Evolutionary conservation across 1,140 invertebrate species (phyloP).

Genomic region (Eupeodes corollae): DNA sequence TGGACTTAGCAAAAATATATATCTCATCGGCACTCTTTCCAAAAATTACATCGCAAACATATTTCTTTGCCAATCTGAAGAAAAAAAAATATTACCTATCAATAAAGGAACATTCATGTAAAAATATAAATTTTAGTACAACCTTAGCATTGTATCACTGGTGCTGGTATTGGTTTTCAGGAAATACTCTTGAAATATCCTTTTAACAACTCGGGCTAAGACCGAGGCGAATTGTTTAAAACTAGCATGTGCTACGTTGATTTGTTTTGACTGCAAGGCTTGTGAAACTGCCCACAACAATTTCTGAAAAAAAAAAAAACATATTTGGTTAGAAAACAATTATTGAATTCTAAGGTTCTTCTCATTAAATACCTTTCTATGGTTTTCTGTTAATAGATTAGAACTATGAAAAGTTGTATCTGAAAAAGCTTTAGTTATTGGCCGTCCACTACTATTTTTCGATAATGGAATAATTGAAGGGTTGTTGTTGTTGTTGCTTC

Average conservation of each 20-base stretch:
- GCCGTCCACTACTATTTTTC: too few relatives aligned
- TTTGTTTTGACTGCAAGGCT: slow-evolving; percentile 45
- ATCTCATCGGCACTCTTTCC: slow-evolving; percentile 42
- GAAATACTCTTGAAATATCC: slow-evolving; percentile 34
- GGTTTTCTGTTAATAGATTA: slow-evolving; percentile 28
- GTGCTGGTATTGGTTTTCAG: slow-evolving; percentile 28
- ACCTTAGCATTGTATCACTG: slow-evolving; percentile 35
- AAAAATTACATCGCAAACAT: slow-evolving; percentile 44
- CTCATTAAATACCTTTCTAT: slow-evolving; percentile 20
- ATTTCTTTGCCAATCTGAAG: slow-evolving; percentile 42
- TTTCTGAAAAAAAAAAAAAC: slow-evolving; percentile 41
- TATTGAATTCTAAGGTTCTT: not conserved
- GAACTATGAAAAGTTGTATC: not conserved
- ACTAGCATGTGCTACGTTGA: slow-evolving; percentile 43
- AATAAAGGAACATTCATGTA: not conserved
- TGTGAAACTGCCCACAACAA: slow-evolving; percentile 53
- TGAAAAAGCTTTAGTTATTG: too few relatives aligned
- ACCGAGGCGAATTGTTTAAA: slow-evolving; percentile 48
- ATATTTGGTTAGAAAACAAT: not conserved
- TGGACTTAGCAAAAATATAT: slow-evolving; percentile 31
- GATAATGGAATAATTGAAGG: too few relatives aligned
- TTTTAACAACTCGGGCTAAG: slow-evolving; percentile 41
- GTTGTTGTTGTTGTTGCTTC: too few relatives aligned
- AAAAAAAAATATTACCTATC: not conserved
- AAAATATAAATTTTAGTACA: not conserved